Evolutionary conservation across 1,140 invertebrate genomes (phyloP).

Genomic region (Drosophila pachea): DNA sequence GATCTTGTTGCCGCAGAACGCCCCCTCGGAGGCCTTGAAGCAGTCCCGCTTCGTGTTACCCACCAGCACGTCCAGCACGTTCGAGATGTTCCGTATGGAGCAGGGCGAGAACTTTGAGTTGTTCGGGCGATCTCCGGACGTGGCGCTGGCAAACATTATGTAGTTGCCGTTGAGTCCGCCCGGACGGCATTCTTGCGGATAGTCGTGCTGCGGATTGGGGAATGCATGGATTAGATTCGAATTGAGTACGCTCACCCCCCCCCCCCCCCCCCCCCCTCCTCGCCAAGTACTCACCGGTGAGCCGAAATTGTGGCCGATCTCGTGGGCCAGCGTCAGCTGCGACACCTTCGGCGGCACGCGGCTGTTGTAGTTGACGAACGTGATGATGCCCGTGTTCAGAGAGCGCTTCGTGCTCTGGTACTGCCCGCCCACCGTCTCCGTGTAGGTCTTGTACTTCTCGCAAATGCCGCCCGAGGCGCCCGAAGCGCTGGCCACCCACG

Average conservation of each 20-base stretch:
- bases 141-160: conserved; percentile 98
- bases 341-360: conserved; percentile 97
- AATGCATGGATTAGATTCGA: not conserved
- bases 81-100: conserved; percentile 96
- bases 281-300: conserved; percentile 87
- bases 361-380: conserved; percentile 99
- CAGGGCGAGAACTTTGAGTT: conserved; percentile 97
- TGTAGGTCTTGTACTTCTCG: conserved; percentile 98
- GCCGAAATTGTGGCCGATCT: conserved; percentile 99
- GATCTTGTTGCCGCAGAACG: conserved; percentile 99
- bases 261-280: not conserved
- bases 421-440: conserved; percentile 94
- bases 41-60: conserved; percentile 97
- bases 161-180: conserved; percentile 94
- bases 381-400: conserved; percentile 99
- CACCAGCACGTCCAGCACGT: conserved; percentile 93
- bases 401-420: conserved; percentile 96
- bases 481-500: conserved; percentile 98
- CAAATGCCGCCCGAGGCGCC: conserved; percentile 99
- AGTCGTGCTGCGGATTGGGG: conserved; percentile 90
- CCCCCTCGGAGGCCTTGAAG: conserved; percentile 92
- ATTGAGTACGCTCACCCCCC: not conserved
- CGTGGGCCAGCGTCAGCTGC: conserved; percentile 98
- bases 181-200: conserved; percentile 93
- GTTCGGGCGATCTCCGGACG: conserved; percentile 94